phyloP scores from a whole-genome alignment of 2,797 vertebrate species.

The Dromococcyx pavoninus region DNA sequence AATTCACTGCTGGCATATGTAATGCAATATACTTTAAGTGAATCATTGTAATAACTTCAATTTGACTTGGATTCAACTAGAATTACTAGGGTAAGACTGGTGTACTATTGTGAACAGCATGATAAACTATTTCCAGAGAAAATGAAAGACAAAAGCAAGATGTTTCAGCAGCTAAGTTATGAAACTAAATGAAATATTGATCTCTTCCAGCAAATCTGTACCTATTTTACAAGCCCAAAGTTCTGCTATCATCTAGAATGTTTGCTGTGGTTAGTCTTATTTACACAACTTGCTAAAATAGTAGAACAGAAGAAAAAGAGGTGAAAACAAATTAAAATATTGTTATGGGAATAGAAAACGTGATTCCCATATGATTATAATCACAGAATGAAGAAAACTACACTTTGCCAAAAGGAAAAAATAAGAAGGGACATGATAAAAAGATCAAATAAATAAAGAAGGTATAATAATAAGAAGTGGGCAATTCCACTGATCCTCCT shows the following conservation, averaged over 20 bases:
- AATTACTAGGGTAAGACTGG: neutral
- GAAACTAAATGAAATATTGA: neutral
- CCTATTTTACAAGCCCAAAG: neutral
- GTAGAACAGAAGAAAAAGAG: neutral
- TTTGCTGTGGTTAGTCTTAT: neutral
- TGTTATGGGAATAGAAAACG: neutral
- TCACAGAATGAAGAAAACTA: neutral
- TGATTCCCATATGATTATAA: neutral
- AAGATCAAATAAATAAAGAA: neutral
- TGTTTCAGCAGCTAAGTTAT: neutral
- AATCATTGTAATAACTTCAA: neutral
- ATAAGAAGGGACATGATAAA: neutral
- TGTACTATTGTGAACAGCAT: neutral
- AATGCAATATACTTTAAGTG: neutral
- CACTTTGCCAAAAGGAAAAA: neutral
- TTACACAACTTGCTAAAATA: neutral
- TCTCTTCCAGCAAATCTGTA: neutral
- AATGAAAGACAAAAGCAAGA: neutral
- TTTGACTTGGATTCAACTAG: neutral
- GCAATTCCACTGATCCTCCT: neutral
- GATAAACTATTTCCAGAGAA: neutral
- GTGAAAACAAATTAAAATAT: neutral
- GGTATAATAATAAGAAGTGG: neutral
- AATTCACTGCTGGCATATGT: neutral
- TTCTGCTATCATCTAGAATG: neutral